Evolutionary conservation across 1,140 invertebrate species (phyloP).

Genomic region (Hycleus cichorii): DNA sequence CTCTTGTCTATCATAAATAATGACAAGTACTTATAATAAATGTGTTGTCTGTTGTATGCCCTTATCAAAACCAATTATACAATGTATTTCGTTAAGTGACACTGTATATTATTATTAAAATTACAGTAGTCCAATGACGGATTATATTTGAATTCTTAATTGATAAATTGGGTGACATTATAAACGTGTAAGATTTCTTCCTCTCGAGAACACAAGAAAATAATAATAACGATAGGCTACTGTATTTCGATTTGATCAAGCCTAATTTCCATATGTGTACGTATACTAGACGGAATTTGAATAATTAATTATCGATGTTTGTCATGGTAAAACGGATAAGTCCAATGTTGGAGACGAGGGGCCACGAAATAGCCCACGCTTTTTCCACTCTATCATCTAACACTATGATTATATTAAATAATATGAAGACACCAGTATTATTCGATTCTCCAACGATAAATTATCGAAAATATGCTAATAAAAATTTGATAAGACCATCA

Average conservation of each 20-base stretch:
- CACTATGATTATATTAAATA: too few species aligned
- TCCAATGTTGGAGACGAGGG: too few species aligned
- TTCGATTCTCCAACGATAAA: too few species aligned
- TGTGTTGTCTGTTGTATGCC: slow-evolving; percentile 27
- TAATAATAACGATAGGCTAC: not conserved
- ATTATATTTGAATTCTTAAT: slow-evolving; percentile 37
- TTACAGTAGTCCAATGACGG: slow-evolving; percentile 32
- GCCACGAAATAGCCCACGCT: too few species aligned
- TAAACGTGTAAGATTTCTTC: slow-evolving; percentile 13
- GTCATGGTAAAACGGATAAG: too few species aligned
- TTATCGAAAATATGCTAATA: too few species aligned
- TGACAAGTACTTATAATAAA: not conserved
- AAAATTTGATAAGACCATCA: too few species aligned
- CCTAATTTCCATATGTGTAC: too few species aligned
- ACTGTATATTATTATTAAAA: slow-evolving; percentile 38
- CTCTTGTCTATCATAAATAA: not conserved
- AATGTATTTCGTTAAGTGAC: slow-evolving; percentile 39
- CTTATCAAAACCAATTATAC: slow-evolving; percentile 42
- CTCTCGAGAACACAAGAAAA: not conserved
- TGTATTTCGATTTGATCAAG: not conserved
- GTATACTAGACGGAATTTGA: too few species aligned
- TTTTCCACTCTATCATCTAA: too few species aligned
- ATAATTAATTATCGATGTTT: too few species aligned
- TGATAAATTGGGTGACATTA: slow-evolving; percentile 38
- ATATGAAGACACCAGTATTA: too few species aligned